These are phyloP conservation scores for Plodia interpunctella DNA, from an alignment of 1,140 invertebrate species.

Conservation along the genomic window DNA sequence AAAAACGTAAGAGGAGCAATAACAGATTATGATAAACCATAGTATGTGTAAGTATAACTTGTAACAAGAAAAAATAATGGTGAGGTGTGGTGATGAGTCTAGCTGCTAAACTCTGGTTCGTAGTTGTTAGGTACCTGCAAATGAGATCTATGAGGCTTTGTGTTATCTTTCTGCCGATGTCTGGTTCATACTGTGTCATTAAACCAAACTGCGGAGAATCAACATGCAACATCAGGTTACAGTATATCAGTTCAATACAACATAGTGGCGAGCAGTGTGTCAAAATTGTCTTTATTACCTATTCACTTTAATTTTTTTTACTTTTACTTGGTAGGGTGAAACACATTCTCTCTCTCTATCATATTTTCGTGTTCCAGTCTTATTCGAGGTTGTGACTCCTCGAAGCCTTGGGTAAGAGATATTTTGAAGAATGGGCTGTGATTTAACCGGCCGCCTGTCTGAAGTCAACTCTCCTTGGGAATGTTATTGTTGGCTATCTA, in stretches of 20 bases:
- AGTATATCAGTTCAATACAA: background rate
- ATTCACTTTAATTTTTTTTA: too few species aligned
- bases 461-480: too few species aligned
- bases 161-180: conserved; percentile 90
- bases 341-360: too few species aligned
- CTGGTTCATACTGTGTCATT: conserved; percentile 90
- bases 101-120: conserved; percentile 49
- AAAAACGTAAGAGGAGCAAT: background rate
- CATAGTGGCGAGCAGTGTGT: too few species aligned
- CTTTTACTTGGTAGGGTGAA: too few species aligned
- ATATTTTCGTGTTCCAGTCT: too few species aligned
- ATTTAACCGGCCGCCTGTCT: too few species aligned
- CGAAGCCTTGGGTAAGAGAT: too few species aligned
- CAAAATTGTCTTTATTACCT: too few species aligned
- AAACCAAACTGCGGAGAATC: conserved; percentile 87
- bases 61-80: conserved; percentile 30
- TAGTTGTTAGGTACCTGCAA: conserved; percentile 84
- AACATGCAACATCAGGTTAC: conserved; percentile 19
- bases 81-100: conserved; percentile 62
- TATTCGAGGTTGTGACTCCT: too few species aligned
- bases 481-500: too few species aligned
- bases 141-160: conserved; percentile 93
- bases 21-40: background rate
- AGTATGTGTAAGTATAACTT: background rate
- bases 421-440: too few species aligned